These are phyloP conservation scores for Lepidocyrtoides sp. DNA, from an alignment of 2,888 invertebrate genomes.

Conservation along the genomic window DNA sequence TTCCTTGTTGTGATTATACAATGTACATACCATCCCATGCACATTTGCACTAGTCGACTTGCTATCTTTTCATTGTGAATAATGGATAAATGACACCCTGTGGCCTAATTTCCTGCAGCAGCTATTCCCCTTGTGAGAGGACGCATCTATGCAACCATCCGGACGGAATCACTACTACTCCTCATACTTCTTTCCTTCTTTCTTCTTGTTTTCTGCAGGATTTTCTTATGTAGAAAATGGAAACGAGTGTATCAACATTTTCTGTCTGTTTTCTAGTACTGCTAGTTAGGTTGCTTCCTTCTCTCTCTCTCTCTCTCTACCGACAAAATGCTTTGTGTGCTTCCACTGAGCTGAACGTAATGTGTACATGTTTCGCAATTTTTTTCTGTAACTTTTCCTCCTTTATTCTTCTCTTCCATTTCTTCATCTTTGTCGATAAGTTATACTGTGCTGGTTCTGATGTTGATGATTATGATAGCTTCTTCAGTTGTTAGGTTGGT, in stretches of 20 bases:
- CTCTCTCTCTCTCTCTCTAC: neutral
- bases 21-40: neutral
- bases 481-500: neutral
- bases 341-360: slow-evolving; percentile 7
- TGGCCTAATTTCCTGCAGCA: slow-evolving; percentile 81
- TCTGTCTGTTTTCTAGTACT: too few species aligned
- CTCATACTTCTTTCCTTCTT: neutral
- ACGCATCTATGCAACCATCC: slow-evolving; percentile 38
- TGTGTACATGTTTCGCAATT: neutral
- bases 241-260: too few species aligned
- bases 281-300: neutral
- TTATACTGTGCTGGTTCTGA: neutral
- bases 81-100: slow-evolving; percentile 84
- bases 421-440: neutral
- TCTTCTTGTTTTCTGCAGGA: neutral
- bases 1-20: slow-evolving; percentile 2
- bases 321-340: neutral
- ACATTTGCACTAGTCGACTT: neutral
- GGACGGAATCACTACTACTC: slow-evolving; percentile 6
- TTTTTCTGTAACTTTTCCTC: neutral
- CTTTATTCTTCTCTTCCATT: neutral
- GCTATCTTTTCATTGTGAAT: slow-evolving; percentile 79
- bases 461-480: neutral
- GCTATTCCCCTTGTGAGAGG: slow-evolving; percentile 58
- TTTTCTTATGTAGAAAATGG: too few species aligned